Conservation (phyloP, 2,888 invertebrate species). For the Gymnosoma rotundatum region DNA sequence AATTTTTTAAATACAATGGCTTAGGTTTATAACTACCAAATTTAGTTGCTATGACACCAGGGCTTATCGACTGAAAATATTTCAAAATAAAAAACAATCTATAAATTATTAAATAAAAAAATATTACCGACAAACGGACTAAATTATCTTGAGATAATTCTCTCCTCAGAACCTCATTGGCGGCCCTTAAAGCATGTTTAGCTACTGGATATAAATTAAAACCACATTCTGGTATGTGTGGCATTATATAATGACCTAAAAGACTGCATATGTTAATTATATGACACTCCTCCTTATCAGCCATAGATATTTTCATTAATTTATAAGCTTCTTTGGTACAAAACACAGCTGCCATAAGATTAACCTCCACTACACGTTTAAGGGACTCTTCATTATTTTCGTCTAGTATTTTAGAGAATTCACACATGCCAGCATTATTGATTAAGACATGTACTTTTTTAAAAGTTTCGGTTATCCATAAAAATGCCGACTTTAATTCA, state of each 20-base stretch:
- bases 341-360: constrained; percentile 81
- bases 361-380: constrained; percentile 81
- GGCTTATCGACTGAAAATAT: constrained; percentile 76
- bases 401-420: constrained; percentile 73
- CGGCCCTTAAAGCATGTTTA: constrained; percentile 75
- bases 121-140: constrained; percentile 75
- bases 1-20: constrained; percentile 65
- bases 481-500: constrained; percentile 83
- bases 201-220: constrained; percentile 78
- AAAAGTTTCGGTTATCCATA: constrained; percentile 81
- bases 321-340: constrained; percentile 82
- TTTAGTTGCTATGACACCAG: constrained; percentile 76
- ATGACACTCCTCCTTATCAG: constrained; percentile 79
- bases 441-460: constrained; percentile 83
- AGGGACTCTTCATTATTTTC: constrained; percentile 74
- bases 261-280: constrained; percentile 83
- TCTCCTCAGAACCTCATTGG: constrained; percentile 75
- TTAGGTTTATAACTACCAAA: constrained; percentile 69
- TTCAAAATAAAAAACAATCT: neutral
- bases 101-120: neutral
- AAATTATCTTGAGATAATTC: constrained; percentile 75
- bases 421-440: constrained; percentile 84
- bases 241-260: constrained; percentile 82
- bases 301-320: constrained; percentile 81
- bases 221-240: constrained; percentile 73